These are phyloP conservation scores for Thryonomys swinderianus DNA, from an alignment of 2,113 vertebrate genomes.

Conservation along the genomic window DNA sequence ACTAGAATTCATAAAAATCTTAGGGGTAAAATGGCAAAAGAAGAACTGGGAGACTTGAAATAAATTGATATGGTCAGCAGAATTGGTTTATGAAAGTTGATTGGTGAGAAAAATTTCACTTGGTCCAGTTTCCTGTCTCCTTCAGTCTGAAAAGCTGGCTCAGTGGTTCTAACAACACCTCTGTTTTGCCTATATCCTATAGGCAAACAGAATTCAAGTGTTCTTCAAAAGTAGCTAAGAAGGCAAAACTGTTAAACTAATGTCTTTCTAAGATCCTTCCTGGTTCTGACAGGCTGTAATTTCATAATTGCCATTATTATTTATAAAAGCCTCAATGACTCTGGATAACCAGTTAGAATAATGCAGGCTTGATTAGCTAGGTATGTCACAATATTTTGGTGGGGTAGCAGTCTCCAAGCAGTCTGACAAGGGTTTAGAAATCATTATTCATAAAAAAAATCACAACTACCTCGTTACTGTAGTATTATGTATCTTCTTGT, in stretches of 20 bases:
- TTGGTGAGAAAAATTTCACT: background rate
- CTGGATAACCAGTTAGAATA: slow-evolving; percentile 54
- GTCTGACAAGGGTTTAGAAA: slow-evolving; percentile 51
- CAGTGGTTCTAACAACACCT: background rate
- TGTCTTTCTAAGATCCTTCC: slow-evolving; percentile 11
- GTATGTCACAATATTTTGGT: slow-evolving; percentile 66
- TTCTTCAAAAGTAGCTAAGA: background rate
- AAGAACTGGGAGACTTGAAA: background rate
- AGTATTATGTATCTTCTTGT: background rate
- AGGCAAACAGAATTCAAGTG: background rate
- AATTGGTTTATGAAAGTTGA: background rate
- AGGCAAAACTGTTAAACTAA: slow-evolving; percentile 11
- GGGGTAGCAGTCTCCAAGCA: background rate
- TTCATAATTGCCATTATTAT: slow-evolving; percentile 59
- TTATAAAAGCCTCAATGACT: slow-evolving; percentile 64
- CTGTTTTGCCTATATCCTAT: background rate
- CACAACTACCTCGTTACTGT: background rate
- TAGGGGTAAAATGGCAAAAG: background rate
- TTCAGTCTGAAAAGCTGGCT: background rate
- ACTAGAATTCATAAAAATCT: background rate
- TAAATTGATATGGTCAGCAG: background rate
- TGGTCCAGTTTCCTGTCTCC: background rate
- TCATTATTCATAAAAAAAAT: slow-evolving; percentile 9
- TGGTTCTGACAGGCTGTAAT: slow-evolving; percentile 44
- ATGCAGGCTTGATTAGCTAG: slow-evolving; percentile 4